Conservation (phyloP, 2,113 vertebrate genomes). For the Acrocephalus kingi region DNA sequence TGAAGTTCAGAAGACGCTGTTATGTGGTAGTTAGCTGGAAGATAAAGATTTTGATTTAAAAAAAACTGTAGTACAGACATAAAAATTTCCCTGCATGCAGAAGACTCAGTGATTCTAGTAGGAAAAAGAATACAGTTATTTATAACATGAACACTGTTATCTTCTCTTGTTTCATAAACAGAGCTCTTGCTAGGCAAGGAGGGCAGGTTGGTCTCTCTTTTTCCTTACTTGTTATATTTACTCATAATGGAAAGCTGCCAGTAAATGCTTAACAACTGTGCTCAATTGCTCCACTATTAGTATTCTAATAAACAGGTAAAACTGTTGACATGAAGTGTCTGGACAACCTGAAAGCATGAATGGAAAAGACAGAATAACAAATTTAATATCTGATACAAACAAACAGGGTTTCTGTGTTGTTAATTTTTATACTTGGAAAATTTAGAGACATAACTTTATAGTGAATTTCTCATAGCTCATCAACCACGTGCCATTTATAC, state of each 20-base stretch:
- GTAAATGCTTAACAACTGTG: background rate
- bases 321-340: background rate
- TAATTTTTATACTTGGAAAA: background rate
- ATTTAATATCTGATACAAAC: background rate
- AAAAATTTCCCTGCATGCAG: background rate
- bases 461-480: background rate
- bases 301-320: background rate
- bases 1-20: background rate
- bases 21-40: background rate
- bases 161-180: background rate
- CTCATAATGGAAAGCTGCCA: background rate
- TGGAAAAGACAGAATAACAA: background rate
- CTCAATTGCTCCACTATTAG: background rate
- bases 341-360: background rate
- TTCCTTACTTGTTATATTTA: background rate
- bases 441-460: background rate
- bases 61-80: background rate
- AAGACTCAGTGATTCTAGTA: background rate
- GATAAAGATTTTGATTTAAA: background rate
- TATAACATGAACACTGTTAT: background rate
- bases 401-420: fast-evolving
- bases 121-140: background rate
- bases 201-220: background rate
- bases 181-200: background rate
- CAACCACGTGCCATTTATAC: background rate